Percentiles rank a stretch among this genome's conserved stretches.
These are phyloP conservation scores for Bolborhynchus lineola DNA, from an alignment of 2,113 vertebrate species.

Conservation along the genomic window DNA sequence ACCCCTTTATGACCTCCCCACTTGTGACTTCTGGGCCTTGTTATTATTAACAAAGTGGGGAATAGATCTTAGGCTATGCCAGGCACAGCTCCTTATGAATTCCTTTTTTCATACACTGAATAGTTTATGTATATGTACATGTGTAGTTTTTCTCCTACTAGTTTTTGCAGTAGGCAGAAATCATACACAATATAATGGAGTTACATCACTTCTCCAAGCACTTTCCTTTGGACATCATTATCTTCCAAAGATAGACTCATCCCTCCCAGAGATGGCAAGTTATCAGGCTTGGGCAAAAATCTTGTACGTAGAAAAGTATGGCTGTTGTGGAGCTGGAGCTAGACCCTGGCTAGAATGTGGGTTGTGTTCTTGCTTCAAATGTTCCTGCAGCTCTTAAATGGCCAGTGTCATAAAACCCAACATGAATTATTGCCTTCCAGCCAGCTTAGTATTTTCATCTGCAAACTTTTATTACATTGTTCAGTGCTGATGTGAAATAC, in stretches of 20 bases:
- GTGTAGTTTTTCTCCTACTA: not conserved
- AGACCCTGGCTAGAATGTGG: not conserved
- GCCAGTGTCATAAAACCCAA: slow-evolving; percentile 54
- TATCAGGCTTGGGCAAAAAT: not conserved
- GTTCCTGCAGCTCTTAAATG: slow-evolving; percentile 51
- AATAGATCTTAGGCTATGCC: slow-evolving; percentile 19
- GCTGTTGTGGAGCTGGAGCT: not conserved
- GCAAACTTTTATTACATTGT: slow-evolving; percentile 68
- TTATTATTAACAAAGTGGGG: slow-evolving; percentile 22
- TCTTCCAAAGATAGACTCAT: not conserved
- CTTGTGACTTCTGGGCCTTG: slow-evolving; percentile 38
- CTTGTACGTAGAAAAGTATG: not conserved
- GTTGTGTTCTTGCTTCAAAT: slow-evolving; percentile 21
- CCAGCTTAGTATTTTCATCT: slow-evolving; percentile 66
- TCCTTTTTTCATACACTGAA: slow-evolving; percentile 3
- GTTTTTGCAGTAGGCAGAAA: slow-evolving; percentile 26
- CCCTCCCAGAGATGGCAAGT: not conserved
- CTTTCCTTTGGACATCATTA: slow-evolving; percentile 28
- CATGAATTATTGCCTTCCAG: slow-evolving; percentile 61
- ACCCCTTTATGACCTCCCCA: slow-evolving; percentile 10
- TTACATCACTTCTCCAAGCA: not conserved
- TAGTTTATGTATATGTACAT: not conserved
- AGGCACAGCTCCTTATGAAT: slow-evolving; percentile 37
- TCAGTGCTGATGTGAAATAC: slow-evolving; percentile 53
- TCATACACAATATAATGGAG: not conserved